Percentiles rank a stretch among this genome's conserved stretches.
phyloP scores from a whole-genome alignment of 2,888 invertebrate genomes.

The Melanostoma mellinum region DNA sequence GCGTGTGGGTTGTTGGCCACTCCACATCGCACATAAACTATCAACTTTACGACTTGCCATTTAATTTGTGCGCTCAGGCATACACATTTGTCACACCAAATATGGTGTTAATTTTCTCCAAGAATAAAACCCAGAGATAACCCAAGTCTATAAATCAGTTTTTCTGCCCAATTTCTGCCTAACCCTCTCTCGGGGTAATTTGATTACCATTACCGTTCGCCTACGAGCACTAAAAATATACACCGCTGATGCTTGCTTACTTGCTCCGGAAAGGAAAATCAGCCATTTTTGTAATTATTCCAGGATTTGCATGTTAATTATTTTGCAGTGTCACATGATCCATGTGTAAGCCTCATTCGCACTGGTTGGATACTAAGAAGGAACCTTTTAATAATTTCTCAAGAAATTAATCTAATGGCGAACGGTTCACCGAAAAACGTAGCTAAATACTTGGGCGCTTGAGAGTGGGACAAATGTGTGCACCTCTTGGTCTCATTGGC shows the following conservation, averaged over 20 bases:
- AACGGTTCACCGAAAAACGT: slow-evolving; percentile 62
- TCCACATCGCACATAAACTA: slow-evolving; percentile 44
- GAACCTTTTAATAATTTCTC: slow-evolving; percentile 66
- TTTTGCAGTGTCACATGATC: slow-evolving; percentile 62
- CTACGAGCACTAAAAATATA: not conserved
- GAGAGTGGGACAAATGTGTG: slow-evolving; percentile 55
- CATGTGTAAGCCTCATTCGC: slow-evolving; percentile 1
- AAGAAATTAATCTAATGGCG: slow-evolving; percentile 67
- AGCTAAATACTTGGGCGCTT: slow-evolving; percentile 19
- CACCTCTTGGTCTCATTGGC: slow-evolving; percentile 52
- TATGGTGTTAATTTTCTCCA: slow-evolving; percentile 56
- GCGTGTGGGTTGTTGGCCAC: slow-evolving; percentile 30
- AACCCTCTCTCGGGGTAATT: slow-evolving; percentile 12
- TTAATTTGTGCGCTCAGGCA: slow-evolving; percentile 54
- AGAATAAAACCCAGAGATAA: slow-evolving; percentile 24
- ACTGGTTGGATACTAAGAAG: slow-evolving; percentile 18
- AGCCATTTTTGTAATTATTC: slow-evolving; percentile 57
- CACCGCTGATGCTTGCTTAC: not conserved
- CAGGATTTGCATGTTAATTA: slow-evolving; percentile 66
- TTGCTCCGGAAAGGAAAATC: not conserved
- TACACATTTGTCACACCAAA: slow-evolving; percentile 59
- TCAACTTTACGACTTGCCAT: slow-evolving; percentile 50
- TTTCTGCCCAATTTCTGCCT: slow-evolving; percentile 55
- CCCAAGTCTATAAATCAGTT: slow-evolving; percentile 59
- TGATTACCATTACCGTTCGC: slow-evolving; percentile 33